Evolutionary conservation across 1,140 invertebrate species (phyloP).

Genomic region (Anthonomus grandis): DNA sequence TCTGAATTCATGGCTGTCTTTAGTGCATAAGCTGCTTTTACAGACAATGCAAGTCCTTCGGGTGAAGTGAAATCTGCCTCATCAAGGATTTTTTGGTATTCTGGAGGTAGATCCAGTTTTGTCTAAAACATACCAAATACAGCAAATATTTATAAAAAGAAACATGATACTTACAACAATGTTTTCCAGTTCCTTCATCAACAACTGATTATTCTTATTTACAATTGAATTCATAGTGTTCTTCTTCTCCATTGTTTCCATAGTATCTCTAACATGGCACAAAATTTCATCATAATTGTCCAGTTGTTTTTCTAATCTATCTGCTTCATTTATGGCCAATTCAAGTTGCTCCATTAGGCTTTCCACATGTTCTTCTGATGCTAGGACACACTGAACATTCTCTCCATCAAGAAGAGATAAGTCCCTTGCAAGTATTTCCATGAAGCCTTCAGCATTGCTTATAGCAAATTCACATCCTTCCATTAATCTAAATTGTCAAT

Average conservation of each 20-base stretch:
- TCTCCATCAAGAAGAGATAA: constrained; percentile 80
- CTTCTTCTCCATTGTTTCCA: constrained; percentile 89
- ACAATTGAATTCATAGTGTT: constrained; percentile 84
- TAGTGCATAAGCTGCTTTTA: constrained; percentile 75
- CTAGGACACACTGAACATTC: constrained; percentile 49
- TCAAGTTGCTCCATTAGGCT: constrained; percentile 83
- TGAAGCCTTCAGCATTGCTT: constrained; percentile 82
- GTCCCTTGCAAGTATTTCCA: constrained; percentile 77
- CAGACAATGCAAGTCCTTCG: constrained; percentile 72
- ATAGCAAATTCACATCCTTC: constrained; percentile 75
- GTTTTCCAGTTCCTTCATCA: constrained; percentile 75
- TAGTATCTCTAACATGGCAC: constrained; percentile 76
- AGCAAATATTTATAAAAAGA: constrained; percentile 14
- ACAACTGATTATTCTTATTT: constrained; percentile 77
- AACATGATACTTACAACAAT: constrained; percentile 63
- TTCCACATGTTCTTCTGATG: constrained; percentile 66
- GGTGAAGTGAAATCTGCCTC: constrained; percentile 60
- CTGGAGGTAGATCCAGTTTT: constrained; percentile 71
- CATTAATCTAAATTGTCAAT: constrained; percentile 55
- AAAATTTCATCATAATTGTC: constrained; percentile 77
- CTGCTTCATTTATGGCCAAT: constrained; percentile 72
- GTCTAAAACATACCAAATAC: constrained; percentile 52
- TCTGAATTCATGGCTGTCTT: constrained; percentile 74
- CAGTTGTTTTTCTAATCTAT: constrained; percentile 69
- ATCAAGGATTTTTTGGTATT: constrained; percentile 64